Percentiles rank a stretch among this genome's conserved stretches.
These are phyloP conservation scores for Chelonoidis abingdonii DNA, from an alignment of 2,113 vertebrate genomes.

Conservation along the genomic window DNA sequence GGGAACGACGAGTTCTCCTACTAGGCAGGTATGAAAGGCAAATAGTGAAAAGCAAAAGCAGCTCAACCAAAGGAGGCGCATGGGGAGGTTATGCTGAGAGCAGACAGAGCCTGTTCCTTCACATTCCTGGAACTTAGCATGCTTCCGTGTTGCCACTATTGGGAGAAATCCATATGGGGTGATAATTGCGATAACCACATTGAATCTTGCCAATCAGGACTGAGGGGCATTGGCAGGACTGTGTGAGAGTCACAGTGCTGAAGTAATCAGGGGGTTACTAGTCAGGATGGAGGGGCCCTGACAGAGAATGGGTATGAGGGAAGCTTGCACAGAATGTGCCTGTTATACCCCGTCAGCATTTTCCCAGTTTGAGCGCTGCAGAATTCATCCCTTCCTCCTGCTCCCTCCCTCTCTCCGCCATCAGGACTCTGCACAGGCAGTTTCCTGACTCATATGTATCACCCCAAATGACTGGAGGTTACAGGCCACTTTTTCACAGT, in stretches of 20 bases:
- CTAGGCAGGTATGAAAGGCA: not conserved
- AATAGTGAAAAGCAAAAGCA: not conserved
- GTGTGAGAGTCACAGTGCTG: not conserved
- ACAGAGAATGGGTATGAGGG: accelerated
- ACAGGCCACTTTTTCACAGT: not conserved
- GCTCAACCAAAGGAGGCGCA: accelerated
- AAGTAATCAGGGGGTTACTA: not conserved
- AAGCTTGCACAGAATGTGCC: not conserved
- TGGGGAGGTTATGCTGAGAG: not conserved
- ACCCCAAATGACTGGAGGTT: not conserved
- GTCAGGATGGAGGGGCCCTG: accelerated
- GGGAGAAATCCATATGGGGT: not conserved
- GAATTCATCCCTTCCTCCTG: not conserved
- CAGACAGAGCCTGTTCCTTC: accelerated
- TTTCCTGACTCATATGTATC: not conserved
- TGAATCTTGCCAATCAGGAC: accelerated
- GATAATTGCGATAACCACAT: not conserved
- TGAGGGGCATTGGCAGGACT: not conserved
- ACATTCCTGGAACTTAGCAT: accelerated
- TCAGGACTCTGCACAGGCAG: not conserved
- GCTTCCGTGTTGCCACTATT: accelerated
- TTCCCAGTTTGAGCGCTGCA: not conserved
- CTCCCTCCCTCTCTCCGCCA: not conserved
- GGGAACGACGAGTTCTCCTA: accelerated
- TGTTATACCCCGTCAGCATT: not conserved